phyloP scores from a whole-genome alignment of 2,797 vertebrate genomes.

The Anableps anableps region DNA sequence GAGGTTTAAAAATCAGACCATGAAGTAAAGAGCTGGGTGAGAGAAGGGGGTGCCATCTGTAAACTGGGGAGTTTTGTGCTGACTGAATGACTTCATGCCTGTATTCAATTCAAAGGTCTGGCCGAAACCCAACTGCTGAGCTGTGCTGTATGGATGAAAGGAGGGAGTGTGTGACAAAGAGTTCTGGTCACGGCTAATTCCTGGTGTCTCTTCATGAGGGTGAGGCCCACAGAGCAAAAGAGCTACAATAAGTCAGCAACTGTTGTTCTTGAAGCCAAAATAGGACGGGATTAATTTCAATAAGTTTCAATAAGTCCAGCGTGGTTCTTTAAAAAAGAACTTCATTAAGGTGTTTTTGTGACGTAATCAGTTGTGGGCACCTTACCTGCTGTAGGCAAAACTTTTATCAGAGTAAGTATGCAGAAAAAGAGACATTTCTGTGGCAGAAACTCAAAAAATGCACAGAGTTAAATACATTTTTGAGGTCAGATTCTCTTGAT shows the following conservation, averaged over 20 bases:
- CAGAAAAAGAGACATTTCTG: too few relatives aligned
- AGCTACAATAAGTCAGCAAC: slow-evolving; percentile 19
- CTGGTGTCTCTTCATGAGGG: slow-evolving; percentile 49
- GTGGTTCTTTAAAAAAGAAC: not conserved
- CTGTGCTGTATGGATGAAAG: slow-evolving; percentile 75
- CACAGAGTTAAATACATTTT: too few relatives aligned
- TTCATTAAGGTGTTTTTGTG: not conserved
- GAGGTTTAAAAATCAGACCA: slow-evolving; percentile 55
- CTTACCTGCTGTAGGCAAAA: too few relatives aligned
- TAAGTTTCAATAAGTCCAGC: not conserved
- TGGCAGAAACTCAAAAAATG: too few relatives aligned
- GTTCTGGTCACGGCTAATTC: slow-evolving; percentile 53
- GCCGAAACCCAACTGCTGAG: slow-evolving; percentile 80
- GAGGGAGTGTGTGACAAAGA: slow-evolving; percentile 41
- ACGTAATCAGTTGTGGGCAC: too few relatives aligned
- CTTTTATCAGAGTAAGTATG: too few relatives aligned
- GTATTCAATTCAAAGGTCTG: slow-evolving; percentile 82
- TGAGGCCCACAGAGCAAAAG: slow-evolving; percentile 48
- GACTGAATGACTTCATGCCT: slow-evolving; percentile 79
- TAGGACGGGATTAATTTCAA: not conserved
- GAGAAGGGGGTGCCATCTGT: slow-evolving; percentile 43
- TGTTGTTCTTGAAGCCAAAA: not conserved
- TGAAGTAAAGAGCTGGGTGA: slow-evolving; percentile 12
- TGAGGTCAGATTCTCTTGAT: too few relatives aligned
- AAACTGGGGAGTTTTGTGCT: slow-evolving; percentile 79